Conservation (phyloP, 2,113 vertebrate genomes). For the Aspidoscelis tigris region DNA sequence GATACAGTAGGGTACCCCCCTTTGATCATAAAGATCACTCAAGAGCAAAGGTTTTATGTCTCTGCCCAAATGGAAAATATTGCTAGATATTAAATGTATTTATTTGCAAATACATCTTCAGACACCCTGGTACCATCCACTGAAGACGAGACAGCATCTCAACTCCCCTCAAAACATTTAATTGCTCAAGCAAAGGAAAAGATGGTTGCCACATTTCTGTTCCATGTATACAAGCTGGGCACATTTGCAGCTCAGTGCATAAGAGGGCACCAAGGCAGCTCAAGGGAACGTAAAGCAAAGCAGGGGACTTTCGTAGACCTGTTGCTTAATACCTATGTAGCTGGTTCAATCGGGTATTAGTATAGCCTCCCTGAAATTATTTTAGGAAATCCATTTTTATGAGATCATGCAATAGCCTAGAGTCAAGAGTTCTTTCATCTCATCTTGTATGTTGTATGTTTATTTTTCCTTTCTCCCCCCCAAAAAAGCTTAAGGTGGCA, state of each 20-base stretch:
- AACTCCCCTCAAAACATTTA: background rate
- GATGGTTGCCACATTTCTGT: background rate
- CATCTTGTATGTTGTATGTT: no score
- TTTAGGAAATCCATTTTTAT: background rate
- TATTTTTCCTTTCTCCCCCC: background rate
- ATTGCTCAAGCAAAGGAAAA: background rate
- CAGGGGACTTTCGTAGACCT: background rate
- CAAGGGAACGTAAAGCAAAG: background rate
- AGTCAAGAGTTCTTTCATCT: no score
- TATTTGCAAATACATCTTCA: background rate
- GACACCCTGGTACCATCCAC: background rate
- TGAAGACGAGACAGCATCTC: background rate
- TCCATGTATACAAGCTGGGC: background rate
- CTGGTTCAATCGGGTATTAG: background rate
- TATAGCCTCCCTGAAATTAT: background rate
- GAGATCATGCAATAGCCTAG: background rate
- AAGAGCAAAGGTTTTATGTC: no score
- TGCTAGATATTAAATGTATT: no score
- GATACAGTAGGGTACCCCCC: background rate
- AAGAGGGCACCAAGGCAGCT: background rate
- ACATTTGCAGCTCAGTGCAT: background rate
- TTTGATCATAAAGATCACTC: no score
- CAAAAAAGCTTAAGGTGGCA: no score
- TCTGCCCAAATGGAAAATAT: no score
- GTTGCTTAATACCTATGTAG: background rate